Conservation (phyloP, 2,888 invertebrate species). For the Subacronicta megacephala region DNA sequence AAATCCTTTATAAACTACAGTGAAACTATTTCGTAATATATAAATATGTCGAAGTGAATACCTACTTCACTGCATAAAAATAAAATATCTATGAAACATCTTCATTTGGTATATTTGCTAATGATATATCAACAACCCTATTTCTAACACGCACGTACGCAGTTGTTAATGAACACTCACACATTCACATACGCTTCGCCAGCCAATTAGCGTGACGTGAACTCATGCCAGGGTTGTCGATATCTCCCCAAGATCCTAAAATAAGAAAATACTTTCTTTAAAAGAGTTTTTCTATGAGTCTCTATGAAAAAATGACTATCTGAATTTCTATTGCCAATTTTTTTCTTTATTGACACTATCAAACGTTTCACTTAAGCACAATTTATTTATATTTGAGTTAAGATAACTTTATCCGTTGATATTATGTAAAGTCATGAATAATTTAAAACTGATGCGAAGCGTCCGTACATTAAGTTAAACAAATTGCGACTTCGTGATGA, state of each 20-base stretch:
- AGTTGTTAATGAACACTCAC: slow-evolving; percentile 18
- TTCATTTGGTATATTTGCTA: not conserved
- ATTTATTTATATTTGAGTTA: slow-evolving; percentile 26
- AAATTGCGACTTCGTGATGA: slow-evolving; percentile 22
- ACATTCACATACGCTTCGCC: slow-evolving; percentile 13
- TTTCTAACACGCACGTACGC: slow-evolving; percentile 3
- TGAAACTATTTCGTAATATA: too few species aligned
- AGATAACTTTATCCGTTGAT: slow-evolving; percentile 28
- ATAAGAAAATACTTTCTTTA: too few species aligned
- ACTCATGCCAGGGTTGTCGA: slow-evolving; percentile 33
- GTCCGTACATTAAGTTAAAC: slow-evolving; percentile 19
- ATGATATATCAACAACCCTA: slow-evolving; percentile 29
- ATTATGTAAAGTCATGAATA: slow-evolving; percentile 32
- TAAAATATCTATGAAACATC: too few species aligned
- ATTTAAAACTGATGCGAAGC: slow-evolving; percentile 22
- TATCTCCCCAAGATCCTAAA: slow-evolving; percentile 9
- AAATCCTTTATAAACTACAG: too few species aligned
- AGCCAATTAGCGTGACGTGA: slow-evolving; percentile 39
- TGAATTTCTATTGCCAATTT: not conserved
- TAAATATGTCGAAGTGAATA: too few species aligned
- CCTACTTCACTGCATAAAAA: too few species aligned
- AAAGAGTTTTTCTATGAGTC: too few species aligned
- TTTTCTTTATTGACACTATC: not conserved
- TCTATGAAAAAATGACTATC: not conserved
- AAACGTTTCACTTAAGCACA: slow-evolving; percentile 1